Conservation (phyloP, 2,113 vertebrate species). For the Ophthalmolycus amberensis region DNA sequence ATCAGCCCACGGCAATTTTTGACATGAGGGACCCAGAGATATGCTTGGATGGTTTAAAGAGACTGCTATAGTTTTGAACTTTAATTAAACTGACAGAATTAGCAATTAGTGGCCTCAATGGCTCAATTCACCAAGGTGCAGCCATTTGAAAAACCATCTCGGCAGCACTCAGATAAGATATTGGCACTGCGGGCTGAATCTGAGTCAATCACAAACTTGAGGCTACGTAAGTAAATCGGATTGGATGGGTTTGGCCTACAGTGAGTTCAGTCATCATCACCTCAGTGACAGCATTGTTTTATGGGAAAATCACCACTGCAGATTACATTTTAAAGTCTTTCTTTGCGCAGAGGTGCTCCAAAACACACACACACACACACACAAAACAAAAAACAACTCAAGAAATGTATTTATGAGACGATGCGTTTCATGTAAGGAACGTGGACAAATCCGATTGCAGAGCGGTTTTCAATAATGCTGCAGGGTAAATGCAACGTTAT, state of each 20-base stretch:
- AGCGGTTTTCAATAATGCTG: slow-evolving; percentile 53
- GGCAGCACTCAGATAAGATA: slow-evolving; percentile 29
- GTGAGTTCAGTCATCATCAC: slow-evolving; percentile 13
- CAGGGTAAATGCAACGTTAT: slow-evolving; percentile 60
- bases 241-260: not conserved
- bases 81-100: slow-evolving; percentile 77
- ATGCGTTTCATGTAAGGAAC: slow-evolving; percentile 33
- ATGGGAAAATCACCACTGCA: slow-evolving; percentile 21
- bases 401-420: slow-evolving; percentile 49
- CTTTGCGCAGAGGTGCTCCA: slow-evolving; percentile 1
- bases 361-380: not conserved
- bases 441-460: slow-evolving; percentile 57
- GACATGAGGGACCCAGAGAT: slow-evolving; percentile 41
- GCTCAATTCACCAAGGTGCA: slow-evolving; percentile 51
- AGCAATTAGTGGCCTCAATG: slow-evolving; percentile 60
- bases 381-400: not conserved
- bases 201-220: slow-evolving; percentile 14
- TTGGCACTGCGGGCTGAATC: slow-evolving; percentile 34
- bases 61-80: slow-evolving; percentile 59
- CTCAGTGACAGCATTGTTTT: not conserved
- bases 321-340: slow-evolving; percentile 19
- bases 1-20: slow-evolving; percentile 30
- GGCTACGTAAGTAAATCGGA: not conserved
- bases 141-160: slow-evolving; percentile 40
- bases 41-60: slow-evolving; percentile 56